Evolutionary conservation across 35 echinoderm and acorn worm species (phyloP).

Genomic region (Stichopus chloronotus): DNA sequence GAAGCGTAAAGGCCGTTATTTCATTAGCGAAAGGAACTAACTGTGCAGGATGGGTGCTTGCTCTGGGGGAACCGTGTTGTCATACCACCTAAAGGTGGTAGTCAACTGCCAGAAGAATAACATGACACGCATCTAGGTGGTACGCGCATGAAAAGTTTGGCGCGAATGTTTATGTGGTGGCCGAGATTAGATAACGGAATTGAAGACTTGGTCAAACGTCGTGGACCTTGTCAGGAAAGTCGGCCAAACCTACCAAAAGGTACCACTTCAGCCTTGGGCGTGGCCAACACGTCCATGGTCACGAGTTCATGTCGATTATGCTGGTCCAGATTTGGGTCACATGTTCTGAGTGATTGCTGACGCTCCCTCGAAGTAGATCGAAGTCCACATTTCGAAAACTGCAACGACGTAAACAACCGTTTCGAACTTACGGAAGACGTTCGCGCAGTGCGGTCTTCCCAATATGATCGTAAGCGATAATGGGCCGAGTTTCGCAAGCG

Average conservation of each 20-base stretch:
- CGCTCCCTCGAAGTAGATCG: constrained; percentile 1
- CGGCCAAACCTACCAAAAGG: constrained; percentile 14
- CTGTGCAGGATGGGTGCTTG: constrained; percentile 59
- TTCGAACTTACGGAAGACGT: constrained; percentile 20
- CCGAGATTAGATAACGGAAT: constrained; percentile 44
- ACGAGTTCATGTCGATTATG: neutral
- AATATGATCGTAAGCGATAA: constrained; percentile 68
- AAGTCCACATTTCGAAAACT: neutral
- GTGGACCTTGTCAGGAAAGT: constrained; percentile 43
- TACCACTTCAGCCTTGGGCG: constrained; percentile 40
- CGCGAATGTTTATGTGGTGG: constrained; percentile 67
- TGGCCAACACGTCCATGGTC: constrained; percentile 35
- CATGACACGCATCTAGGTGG: constrained; percentile 75
- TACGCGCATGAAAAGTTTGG: constrained; percentile 53
- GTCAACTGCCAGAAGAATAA: constrained; percentile 58
- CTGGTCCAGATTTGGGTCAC: neutral
- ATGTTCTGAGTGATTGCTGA: neutral
- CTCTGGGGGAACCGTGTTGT: constrained; percentile 76
- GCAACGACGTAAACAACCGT: neutral
- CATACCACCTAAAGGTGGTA: constrained; percentile 52
- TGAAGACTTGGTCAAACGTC: constrained; percentile 61
- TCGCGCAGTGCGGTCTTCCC: constrained; percentile 22
- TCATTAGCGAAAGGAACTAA: constrained; percentile 59
- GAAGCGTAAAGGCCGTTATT: constrained; percentile 56
- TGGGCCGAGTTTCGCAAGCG: constrained; percentile 54